Conservation (phyloP, 2,113 vertebrate species). For the Cromileptes altivelis region DNA sequence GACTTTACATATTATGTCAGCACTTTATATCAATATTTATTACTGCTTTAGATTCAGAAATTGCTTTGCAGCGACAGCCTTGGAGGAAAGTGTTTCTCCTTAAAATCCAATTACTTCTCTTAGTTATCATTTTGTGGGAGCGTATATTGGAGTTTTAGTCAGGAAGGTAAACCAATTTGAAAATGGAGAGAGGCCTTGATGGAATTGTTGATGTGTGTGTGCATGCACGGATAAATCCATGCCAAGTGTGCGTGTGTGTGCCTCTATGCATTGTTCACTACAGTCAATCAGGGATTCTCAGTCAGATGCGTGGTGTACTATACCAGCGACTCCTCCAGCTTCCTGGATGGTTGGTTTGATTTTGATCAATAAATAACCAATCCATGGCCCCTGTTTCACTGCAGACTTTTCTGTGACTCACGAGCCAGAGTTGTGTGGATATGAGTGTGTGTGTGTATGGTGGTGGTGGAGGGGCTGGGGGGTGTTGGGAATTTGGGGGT, state of each 20-base stretch:
- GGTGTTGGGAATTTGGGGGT: constrained; percentile 34
- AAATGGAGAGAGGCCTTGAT: constrained; percentile 59
- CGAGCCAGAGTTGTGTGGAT: constrained; percentile 9
- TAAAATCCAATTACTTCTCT: constrained; percentile 67
- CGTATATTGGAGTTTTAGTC: constrained; percentile 55
- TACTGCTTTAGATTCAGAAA: constrained; percentile 48
- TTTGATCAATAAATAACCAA: constrained; percentile 55
- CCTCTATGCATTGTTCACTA: constrained; percentile 11
- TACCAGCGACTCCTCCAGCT: constrained; percentile 18
- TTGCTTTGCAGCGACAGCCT: constrained; percentile 29
- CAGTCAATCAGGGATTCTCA: constrained; percentile 29
- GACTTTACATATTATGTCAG: constrained; percentile 45
- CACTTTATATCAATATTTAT: constrained; percentile 59
- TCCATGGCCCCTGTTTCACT: constrained; percentile 22
- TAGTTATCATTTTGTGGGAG: constrained; percentile 64
- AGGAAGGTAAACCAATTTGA: constrained; percentile 67
- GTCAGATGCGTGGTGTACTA: constrained; percentile 17
- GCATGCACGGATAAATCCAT: constrained; percentile 36
- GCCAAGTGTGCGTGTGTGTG: not conserved
- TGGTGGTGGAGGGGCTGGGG: not conserved
- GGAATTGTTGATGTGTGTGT: constrained; percentile 55
- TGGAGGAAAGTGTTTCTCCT: constrained; percentile 52
- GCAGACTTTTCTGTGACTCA: constrained; percentile 31
- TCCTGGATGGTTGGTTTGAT: constrained; percentile 49
- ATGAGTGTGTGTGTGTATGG: constrained; percentile 7